phyloP scores from a whole-genome alignment of 2,113 vertebrate genomes.

The Helogale parvula region DNA sequence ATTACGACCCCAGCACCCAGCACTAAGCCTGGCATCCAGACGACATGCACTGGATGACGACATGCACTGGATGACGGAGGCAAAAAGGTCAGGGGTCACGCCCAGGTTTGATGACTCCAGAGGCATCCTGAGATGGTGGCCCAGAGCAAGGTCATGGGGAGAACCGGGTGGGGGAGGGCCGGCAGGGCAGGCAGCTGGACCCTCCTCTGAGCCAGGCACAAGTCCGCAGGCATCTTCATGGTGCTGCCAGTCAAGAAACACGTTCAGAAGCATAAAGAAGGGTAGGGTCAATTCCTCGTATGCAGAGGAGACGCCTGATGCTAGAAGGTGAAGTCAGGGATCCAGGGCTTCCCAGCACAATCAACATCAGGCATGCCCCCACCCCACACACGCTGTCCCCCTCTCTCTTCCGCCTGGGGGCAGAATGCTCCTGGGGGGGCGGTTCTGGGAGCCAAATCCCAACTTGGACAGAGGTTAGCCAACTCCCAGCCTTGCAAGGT shows the following conservation, averaged over 20 bases:
- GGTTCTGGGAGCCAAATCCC: neutral
- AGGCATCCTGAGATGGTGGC: neutral
- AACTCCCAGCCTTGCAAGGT: neutral
- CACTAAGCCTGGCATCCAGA: too few species aligned
- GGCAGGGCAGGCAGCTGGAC: neutral
- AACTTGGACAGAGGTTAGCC: neutral
- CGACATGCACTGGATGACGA: accelerated
- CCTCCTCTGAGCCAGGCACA: too few species aligned
- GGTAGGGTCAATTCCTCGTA: accelerated
- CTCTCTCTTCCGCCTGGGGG: neutral
- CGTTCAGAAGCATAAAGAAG: accelerated
- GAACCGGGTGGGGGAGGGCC: accelerated
- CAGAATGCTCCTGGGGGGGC: neutral
- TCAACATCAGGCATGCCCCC: neutral
- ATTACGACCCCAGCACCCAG: accelerated
- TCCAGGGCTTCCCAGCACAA: neutral
- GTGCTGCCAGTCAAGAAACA: neutral
- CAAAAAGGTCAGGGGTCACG: neutral
- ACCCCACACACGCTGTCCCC: too few species aligned
- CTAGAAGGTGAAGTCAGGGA: neutral
- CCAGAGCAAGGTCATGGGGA: neutral
- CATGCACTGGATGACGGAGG: neutral
- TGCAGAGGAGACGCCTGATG: neutral
- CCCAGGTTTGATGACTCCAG: neutral
- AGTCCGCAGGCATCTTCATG: neutral